Percentiles rank a stretch among this genome's conserved stretches.
Conservation (phyloP, 2,797 vertebrate species). For the Tympanoctomys barrerae region DNA sequence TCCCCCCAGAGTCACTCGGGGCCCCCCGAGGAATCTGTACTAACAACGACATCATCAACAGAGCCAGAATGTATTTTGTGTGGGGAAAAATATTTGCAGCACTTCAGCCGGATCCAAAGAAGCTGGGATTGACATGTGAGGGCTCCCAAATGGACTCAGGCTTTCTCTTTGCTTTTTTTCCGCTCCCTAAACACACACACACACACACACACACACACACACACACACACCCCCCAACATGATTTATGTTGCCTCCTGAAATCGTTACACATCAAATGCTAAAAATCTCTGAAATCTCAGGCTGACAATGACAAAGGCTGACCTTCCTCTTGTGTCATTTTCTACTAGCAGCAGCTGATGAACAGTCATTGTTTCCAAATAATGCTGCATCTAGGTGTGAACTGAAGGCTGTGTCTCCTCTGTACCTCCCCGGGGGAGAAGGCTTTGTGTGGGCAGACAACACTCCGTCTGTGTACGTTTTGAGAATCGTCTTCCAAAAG, state of each 20-base stretch:
- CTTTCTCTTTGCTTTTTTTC: not conserved
- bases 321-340: constrained; percentile 13
- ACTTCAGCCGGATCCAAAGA: constrained; percentile 40
- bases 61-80: not conserved
- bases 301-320: constrained; percentile 1
- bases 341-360: not conserved
- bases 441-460: not conserved
- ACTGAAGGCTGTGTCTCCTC: not conserved
- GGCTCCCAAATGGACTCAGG: constrained; percentile 1
- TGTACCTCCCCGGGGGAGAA: not conserved
- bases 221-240: not conserved
- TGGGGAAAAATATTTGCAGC: constrained; percentile 47
- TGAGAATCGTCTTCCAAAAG: not conserved
- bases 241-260: constrained; percentile 67
- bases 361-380: constrained; percentile 23
- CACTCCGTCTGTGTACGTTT: not conserved
- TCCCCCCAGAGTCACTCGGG: constrained; percentile 31
- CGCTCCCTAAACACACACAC: not conserved
- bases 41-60: constrained; percentile 60
- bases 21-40: constrained; percentile 58
- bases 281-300: constrained; percentile 44
- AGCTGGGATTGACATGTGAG: constrained; percentile 14
- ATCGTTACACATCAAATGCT: constrained; percentile 68
- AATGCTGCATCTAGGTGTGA: not conserved
- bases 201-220: not conserved